Percentiles rank a stretch among this genome's conserved stretches.
Conservation (phyloP, 23 tunicate species). For the Trididemnum nubilum region DNA sequence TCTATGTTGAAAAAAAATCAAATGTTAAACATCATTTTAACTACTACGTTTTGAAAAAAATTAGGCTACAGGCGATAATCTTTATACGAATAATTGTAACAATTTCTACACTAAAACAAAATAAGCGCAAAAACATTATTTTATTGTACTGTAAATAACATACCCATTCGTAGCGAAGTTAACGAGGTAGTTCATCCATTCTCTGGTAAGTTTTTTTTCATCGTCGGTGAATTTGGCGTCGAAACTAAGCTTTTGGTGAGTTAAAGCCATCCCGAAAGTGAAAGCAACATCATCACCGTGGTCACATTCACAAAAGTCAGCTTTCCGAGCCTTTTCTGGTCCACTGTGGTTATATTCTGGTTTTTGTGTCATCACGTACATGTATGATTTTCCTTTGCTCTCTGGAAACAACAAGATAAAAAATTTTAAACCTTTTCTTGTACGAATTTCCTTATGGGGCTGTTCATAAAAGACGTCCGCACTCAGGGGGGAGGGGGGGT, state of each 20-base stretch:
- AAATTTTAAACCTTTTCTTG: too few relatives aligned
- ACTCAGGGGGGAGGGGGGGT: too few relatives aligned
- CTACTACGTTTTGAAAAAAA: too few relatives aligned
- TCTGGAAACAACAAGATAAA: conserved; percentile 7
- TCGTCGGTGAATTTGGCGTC: conserved; percentile 7
- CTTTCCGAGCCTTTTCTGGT: neutral
- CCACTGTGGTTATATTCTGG: neutral
- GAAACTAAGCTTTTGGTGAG: neutral
- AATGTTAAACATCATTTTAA: too few relatives aligned
- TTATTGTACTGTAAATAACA: too few relatives aligned
- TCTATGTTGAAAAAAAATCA: too few relatives aligned
- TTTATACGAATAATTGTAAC: too few relatives aligned
- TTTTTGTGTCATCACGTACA: conserved; percentile 21
- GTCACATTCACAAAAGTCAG: conserved; percentile 24
- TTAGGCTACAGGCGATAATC: neutral
- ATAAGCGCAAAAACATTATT: too few relatives aligned
- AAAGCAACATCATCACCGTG: conserved; percentile 25
- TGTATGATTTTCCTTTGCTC: neutral
- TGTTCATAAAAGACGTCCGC: too few relatives aligned
- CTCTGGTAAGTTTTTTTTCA: conserved; percentile 22
- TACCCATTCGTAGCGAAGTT: conserved; percentile 48
- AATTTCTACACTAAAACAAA: too few relatives aligned
- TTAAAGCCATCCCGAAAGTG: conserved; percentile 15
- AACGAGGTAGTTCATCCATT: conserved; percentile 44
- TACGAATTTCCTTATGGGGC: too few relatives aligned